These are phyloP conservation scores for Papilio polyxenes DNA, from an alignment of 1,140 invertebrate genomes.

Conservation along the genomic window DNA sequence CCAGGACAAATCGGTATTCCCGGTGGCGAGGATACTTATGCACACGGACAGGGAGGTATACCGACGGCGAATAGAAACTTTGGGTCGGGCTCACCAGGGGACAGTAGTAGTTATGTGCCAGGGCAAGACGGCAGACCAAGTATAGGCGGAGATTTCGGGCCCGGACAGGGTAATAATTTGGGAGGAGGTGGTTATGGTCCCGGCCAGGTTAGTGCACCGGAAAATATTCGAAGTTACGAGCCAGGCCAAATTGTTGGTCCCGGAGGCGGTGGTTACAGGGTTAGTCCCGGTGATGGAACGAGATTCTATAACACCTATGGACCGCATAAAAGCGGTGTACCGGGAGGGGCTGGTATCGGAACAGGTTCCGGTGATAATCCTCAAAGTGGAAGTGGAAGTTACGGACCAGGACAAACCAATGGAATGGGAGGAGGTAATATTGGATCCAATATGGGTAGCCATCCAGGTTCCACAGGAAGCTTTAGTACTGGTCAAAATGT, in stretches of 20 bases:
- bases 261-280: background rate
- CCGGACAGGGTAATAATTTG: background rate
- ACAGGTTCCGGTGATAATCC: background rate
- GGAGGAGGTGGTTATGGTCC: slow-evolving; percentile 38
- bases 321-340: background rate
- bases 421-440: slow-evolving; percentile 29
- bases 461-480: slow-evolving; percentile 19
- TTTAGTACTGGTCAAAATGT: slow-evolving; percentile 13
- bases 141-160: slow-evolving; percentile 29
- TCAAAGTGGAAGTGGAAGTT: slow-evolving; percentile 11
- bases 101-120: slow-evolving; percentile 28
- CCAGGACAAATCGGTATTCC: slow-evolving; percentile 20
- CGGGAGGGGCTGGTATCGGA: background rate
- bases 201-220: background rate
- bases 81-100: background rate
- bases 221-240: slow-evolving; percentile 18
- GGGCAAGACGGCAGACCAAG: slow-evolving; percentile 14
- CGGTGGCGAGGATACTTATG: background rate
- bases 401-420: slow-evolving; percentile 26
- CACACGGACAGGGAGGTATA: background rate
- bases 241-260: slow-evolving; percentile 28
- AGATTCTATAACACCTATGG: background rate
- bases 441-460: slow-evolving; percentile 20
- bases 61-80: slow-evolving; percentile 9
- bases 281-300: background rate